Percentiles rank a stretch among this genome's conserved stretches.
These are phyloP conservation scores for Pseudochaenichthys georgianus DNA, from an alignment of 2,797 vertebrate species.

Conservation along the genomic window DNA sequence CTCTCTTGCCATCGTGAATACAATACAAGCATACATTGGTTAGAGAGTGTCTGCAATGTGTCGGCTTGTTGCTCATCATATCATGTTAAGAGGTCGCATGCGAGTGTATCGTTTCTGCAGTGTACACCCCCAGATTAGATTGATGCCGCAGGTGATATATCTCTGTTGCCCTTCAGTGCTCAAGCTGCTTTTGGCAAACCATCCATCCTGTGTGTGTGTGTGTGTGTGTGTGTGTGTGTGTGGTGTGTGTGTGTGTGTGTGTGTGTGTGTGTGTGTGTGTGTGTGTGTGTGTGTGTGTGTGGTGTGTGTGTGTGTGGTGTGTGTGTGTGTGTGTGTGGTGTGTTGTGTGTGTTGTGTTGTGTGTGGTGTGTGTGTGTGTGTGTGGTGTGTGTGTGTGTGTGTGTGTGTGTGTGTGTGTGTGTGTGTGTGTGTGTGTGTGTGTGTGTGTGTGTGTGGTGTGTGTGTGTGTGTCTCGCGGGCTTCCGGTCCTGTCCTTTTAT, in stretches of 20 bases:
- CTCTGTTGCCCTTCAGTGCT: conserved; percentile 15
- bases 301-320: neutral
- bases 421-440: too few species aligned
- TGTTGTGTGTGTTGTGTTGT: too few species aligned
- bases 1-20: conserved; percentile 18
- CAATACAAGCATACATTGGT: conserved; percentile 36
- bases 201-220: conserved; percentile 50
- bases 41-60: conserved; percentile 3
- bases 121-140: conserved; percentile 36
- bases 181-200: conserved; percentile 44
- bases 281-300: neutral
- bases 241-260: neutral
- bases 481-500: conserved; percentile 68
- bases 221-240: neutral
- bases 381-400: rapidly evolving
- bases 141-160: conserved; percentile 41
- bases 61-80: conserved; percentile 30
- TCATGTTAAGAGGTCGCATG: neutral
- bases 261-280: neutral
- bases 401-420: too few species aligned
- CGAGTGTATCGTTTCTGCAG: neutral
- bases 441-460: too few species aligned
- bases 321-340: too few species aligned
- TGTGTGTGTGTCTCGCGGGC: conserved; percentile 30
- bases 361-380: too few species aligned